Evolutionary conservation across 2,888 invertebrate genomes (phyloP).

Genomic region (Sinodicranocentrus sp.): DNA sequence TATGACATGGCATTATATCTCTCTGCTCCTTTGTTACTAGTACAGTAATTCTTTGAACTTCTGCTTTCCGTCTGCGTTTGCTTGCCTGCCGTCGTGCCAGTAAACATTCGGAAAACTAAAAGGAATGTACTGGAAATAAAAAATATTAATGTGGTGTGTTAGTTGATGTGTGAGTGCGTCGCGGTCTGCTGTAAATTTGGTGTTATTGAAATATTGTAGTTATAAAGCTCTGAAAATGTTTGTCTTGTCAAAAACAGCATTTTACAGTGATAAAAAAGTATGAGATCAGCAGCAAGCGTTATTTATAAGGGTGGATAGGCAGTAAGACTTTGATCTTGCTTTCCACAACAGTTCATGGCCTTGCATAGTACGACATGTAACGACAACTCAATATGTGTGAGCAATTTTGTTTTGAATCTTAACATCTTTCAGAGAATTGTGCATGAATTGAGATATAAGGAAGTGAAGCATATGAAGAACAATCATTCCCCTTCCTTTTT

Average conservation of each 20-base stretch:
- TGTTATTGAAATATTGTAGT: not conserved
- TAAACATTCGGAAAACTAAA: too few species aligned
- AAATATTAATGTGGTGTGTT: constrained; percentile 14
- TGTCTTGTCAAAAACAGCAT: constrained; percentile 30
- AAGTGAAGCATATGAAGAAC: not conserved
- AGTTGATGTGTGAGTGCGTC: not conserved
- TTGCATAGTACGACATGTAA: constrained; percentile 38
- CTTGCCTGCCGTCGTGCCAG: too few species aligned
- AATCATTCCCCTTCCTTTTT: not conserved
- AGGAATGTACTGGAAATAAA: constrained; percentile 24
- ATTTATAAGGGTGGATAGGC: not conserved
- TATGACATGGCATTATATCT: too few species aligned
- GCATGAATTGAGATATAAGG: not conserved
- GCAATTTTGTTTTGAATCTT: not conserved
- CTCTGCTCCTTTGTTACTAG: too few species aligned
- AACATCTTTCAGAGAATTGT: not conserved
- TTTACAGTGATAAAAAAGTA: not conserved
- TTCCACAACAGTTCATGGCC: constrained; percentile 39
- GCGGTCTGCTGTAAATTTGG: constrained; percentile 2
- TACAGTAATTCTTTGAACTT: too few species aligned
- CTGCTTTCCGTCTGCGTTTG: too few species aligned
- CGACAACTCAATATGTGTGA: constrained; percentile 29
- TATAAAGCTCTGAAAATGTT: constrained; percentile 3
- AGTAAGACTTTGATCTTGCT: not conserved
- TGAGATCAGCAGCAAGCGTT: not conserved